Conservation (phyloP, 2,797 vertebrate species). For the Tokudaia muenninki region DNA sequence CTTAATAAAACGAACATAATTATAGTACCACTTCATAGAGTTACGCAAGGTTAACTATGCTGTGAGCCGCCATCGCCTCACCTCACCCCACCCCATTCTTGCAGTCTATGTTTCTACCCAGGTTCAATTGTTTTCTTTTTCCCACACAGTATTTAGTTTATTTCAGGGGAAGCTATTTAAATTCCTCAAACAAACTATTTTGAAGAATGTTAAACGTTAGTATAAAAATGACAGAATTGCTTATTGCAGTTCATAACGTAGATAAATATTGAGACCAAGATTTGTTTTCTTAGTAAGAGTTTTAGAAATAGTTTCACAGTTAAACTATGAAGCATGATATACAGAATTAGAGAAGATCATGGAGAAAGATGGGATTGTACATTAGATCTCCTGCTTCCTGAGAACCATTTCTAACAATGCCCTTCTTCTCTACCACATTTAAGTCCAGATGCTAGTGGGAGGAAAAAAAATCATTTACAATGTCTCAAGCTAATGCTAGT, state of each 20-base stretch:
- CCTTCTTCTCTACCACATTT: neutral
- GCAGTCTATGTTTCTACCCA: slow-evolving; percentile 3
- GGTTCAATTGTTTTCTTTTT: neutral
- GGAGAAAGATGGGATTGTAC: neutral
- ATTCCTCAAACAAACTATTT: slow-evolving; percentile 39
- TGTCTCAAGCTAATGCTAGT: slow-evolving; percentile 27
- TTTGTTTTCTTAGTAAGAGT: neutral
- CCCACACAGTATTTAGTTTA: neutral
- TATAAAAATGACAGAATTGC: neutral
- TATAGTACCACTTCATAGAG: neutral
- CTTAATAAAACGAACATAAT: neutral
- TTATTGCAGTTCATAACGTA: neutral
- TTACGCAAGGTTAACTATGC: slow-evolving; percentile 4
- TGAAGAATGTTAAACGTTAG: slow-evolving; percentile 14
- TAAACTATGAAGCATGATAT: slow-evolving; percentile 39
- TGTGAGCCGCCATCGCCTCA: neutral
- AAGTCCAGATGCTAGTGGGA: neutral
- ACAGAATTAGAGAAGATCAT: slow-evolving; percentile 28
- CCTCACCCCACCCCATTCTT: neutral
- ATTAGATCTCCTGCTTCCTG: neutral
- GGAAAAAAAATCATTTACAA: slow-evolving; percentile 6
- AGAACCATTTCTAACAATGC: neutral
- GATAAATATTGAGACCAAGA: slow-evolving; percentile 44
- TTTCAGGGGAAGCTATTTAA: slow-evolving; percentile 12
- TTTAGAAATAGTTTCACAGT: slow-evolving; percentile 32